A percentile compares a stretch with the other conserved stretches of the same genome.
phyloP scores from a whole-genome alignment of 1,140 invertebrate species.

The Papilio aristodemus region DNA sequence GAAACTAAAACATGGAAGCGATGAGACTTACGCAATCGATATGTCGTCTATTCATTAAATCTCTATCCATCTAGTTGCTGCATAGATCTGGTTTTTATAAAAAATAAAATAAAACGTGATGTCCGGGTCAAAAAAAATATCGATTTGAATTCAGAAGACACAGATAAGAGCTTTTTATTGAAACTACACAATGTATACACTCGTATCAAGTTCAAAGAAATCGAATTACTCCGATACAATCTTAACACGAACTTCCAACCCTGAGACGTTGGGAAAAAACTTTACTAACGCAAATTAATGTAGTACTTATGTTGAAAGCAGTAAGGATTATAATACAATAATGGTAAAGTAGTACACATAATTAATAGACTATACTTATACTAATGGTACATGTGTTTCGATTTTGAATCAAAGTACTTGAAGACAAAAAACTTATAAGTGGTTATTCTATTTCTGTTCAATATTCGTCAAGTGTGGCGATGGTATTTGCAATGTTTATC shows the following conservation, averaged over 20 bases:
- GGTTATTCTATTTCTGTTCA: conserved; percentile 35
- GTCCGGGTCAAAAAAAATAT: conserved; percentile 30
- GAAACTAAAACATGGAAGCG: background rate
- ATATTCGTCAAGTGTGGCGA: conserved; percentile 13
- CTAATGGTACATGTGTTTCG: conserved; percentile 40
- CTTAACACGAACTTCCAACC: conserved; percentile 30
- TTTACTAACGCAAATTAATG: conserved; percentile 8
- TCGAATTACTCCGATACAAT: conserved; percentile 33
- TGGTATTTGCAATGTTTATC: background rate
- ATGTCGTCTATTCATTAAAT: background rate
- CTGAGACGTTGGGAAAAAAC: conserved; percentile 35
- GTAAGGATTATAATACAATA: conserved; percentile 16
- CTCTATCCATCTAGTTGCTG: background rate
- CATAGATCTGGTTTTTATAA: background rate
- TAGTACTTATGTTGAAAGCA: background rate
- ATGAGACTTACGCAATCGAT: background rate
- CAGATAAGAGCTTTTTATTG: conserved; percentile 32
- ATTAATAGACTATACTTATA: conserved; percentile 33
- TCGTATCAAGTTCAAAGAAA: conserved; percentile 32
- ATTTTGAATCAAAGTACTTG: conserved; percentile 42
- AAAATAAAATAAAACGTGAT: conserved; percentile 21
- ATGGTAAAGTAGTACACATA: background rate
- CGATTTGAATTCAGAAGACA: conserved; percentile 26
- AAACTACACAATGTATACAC: conserved; percentile 29
- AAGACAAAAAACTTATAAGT: conserved; percentile 41